These are phyloP conservation scores for Argyrosomus japonicus DNA, from an alignment of 2,113 vertebrate species.

Conservation along the genomic window DNA sequence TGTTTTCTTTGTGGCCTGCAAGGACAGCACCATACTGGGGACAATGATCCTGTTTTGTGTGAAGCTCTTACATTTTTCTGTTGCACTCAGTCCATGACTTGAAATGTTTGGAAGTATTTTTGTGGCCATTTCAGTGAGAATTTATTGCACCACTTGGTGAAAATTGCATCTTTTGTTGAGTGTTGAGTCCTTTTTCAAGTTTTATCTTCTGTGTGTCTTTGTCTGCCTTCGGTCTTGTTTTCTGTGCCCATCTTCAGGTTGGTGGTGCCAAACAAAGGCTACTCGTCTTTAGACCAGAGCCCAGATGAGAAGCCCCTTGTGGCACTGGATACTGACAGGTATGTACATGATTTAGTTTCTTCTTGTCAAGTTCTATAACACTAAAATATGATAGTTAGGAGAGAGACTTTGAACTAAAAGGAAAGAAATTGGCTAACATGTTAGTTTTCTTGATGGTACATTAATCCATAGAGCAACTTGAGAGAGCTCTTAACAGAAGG, in stretches of 20 bases:
- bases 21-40: not conserved
- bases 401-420: not conserved
- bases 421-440: not conserved
- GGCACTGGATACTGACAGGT: constrained; percentile 99
- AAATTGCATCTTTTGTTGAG: not conserved
- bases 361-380: not conserved
- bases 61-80: not conserved
- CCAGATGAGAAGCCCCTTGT: constrained; percentile 98
- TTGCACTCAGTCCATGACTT: not conserved
- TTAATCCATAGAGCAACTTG: constrained; percentile 63
- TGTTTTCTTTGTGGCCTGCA: constrained; percentile 1
- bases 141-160: not conserved
- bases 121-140: not conserved
- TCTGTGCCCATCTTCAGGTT: constrained; percentile 82
- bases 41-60: not conserved
- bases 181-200: not conserved
- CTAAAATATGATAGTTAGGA: not conserved
- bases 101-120: not conserved
- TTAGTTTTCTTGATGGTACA: constrained; percentile 17
- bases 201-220: not conserved
- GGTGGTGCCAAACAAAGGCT: constrained; percentile 98
- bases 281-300: constrained; percentile 97
- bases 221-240: not conserved
- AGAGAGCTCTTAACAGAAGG: constrained; percentile 61
- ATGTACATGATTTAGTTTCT: constrained; percentile 1